These are phyloP conservation scores for Rotaria macrura DNA, from an alignment of 2,888 invertebrate genomes.

Conservation along the genomic window DNA sequence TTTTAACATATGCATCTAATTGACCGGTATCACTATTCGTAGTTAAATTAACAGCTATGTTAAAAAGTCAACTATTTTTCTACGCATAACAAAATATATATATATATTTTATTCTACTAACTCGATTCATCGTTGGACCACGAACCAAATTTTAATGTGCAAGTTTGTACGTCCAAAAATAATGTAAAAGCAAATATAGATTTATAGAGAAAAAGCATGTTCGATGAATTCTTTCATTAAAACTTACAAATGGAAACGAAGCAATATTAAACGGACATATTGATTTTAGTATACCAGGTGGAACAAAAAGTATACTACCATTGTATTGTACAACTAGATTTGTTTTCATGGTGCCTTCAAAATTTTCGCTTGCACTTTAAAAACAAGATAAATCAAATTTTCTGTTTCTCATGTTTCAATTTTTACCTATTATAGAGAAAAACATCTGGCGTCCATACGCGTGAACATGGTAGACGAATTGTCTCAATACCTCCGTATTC, in stretches of 20 bases:
- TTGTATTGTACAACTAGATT: slow-evolving; percentile 91
- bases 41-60: slow-evolving; percentile 25
- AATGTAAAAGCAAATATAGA: too few relatives aligned
- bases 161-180: slow-evolving; percentile 30
- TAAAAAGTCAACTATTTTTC: background rate
- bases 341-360: slow-evolving; percentile 94
- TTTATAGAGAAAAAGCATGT: background rate
- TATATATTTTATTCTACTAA: background rate
- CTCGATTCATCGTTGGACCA: background rate
- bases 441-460: slow-evolving; percentile 29
- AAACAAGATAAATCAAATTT: background rate
- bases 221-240: background rate
- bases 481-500: slow-evolving; percentile 24
- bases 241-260: slow-evolving; percentile 71
- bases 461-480: slow-evolving; percentile 9
- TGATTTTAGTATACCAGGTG: slow-evolving; percentile 95
- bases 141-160: slow-evolving; percentile 32
- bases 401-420: background rate
- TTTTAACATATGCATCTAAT: slow-evolving; percentile 31
- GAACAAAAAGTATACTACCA: slow-evolving; percentile 87
- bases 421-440: slow-evolving; percentile 12
- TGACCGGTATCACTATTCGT: slow-evolving; percentile 28
- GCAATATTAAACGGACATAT: slow-evolving; percentile 98
- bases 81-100: background rate
- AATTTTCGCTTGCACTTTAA: slow-evolving; percentile 76